Evolutionary conservation across 2,888 invertebrate genomes (phyloP), one percentile per base, ranked within the genome.

Genomic region (Heteromurus nitidus): DNA sequence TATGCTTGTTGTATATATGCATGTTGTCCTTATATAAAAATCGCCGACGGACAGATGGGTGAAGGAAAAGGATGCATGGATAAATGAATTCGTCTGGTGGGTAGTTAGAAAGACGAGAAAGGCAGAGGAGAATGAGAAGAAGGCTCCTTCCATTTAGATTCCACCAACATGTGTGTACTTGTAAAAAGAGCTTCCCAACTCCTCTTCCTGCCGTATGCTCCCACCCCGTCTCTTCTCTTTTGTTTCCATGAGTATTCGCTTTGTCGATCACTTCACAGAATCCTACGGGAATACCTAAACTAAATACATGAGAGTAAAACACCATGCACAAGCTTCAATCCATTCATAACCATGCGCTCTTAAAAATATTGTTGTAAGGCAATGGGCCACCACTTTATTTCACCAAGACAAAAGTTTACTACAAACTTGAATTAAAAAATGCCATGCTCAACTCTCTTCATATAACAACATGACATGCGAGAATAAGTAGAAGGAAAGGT

Each of bases 41-140:
- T 30, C 18, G 42, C 28, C 20, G 47, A 69, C 30, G 72, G 60
- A 79, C 79, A 72, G 79, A 72, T 72, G 64, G 72, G 65, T 65
- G 72, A 65, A 72, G 67, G 26, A 62, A 68, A 16, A 76, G 69
- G 70, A 77, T 70, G 70, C 53, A 70, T 62, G 70, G 72, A 70
- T 79, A 65, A 67, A 72, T 58, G 79, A 55, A 47, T 47, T 47
- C n/a, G 55, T 55, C 22, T 24, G 22, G 22, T 11, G 55, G 55
- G 3, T 3, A 11, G 50, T 5, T 50, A 18, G 50, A 18, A 36
- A 31, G 26, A 53, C 1, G 26, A 36, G 53, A 36, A 74, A 60
- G 42, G 18, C 50, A 30, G 28, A 47, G 36, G 18, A 26, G 73
- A 36, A 64, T 36, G 55, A n/a, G n/a, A 3, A 11, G 60, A 62